These are phyloP conservation scores for Scolopax mira DNA, from an alignment of 2,113 vertebrate genomes.

Conservation along the genomic window DNA sequence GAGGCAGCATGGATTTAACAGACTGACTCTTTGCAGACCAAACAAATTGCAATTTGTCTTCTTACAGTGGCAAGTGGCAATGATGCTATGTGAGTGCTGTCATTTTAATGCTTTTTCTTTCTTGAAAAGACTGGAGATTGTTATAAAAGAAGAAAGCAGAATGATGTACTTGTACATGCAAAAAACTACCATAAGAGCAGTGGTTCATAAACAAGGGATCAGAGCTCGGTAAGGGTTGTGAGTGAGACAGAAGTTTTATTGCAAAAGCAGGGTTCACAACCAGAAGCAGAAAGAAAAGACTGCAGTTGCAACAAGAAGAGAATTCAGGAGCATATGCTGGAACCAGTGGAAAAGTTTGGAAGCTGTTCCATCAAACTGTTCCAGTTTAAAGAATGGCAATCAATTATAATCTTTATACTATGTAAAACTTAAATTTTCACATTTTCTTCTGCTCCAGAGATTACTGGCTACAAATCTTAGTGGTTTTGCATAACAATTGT, in stretches of 20 bases:
- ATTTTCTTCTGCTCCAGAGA: neutral
- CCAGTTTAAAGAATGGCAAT: neutral
- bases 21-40: neutral
- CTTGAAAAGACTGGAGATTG: neutral
- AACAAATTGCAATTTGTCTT: neutral
- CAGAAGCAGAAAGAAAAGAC: neutral
- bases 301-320: neutral
- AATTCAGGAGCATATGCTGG: neutral
- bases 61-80: neutral
- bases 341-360: neutral
- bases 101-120: neutral
- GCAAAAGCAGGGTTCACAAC: neutral
- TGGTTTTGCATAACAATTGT: neutral
- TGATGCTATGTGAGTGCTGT: neutral
- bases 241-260: neutral
- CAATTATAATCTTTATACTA: neutral
- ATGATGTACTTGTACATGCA: neutral
- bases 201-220: neutral
- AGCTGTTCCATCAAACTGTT: neutral
- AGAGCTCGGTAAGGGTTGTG: neutral
- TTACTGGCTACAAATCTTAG: neutral
- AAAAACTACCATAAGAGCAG: neutral
- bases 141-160: neutral
- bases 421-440: neutral
- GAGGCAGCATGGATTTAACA: neutral